Evolutionary conservation across 1,140 invertebrate genomes (phyloP).

Genomic region (Hylyphantes graminicola): DNA sequence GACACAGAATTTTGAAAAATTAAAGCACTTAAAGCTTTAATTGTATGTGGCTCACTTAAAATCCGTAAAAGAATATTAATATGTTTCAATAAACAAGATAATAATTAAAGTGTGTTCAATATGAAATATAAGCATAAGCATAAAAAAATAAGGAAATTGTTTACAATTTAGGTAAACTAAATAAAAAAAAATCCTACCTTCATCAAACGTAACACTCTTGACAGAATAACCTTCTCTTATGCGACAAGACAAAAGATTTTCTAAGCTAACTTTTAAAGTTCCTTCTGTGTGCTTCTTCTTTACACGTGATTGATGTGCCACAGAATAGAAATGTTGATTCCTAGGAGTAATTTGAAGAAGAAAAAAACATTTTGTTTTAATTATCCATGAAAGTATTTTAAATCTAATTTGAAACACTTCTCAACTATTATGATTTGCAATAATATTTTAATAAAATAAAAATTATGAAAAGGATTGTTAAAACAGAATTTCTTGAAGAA

Average conservation of each 20-base stretch:
- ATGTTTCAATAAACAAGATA: too few species aligned
- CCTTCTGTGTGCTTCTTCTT: slow-evolving; percentile 78
- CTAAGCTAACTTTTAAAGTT: slow-evolving; percentile 75
- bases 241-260: slow-evolving; percentile 79
- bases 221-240: slow-evolving; percentile 84
- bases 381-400: too few species aligned
- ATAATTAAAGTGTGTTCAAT: not conserved
- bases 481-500: too few species aligned
- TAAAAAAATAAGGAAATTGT: not conserved
- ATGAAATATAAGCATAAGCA: not conserved
- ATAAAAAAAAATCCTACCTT: slow-evolving; percentile 63
- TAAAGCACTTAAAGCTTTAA: too few species aligned
- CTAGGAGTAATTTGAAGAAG: slow-evolving; percentile 65
- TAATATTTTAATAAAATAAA: too few species aligned
- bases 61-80: too few species aligned
- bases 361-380: too few species aligned
- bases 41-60: too few species aligned
- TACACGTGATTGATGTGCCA: slow-evolving; percentile 67
- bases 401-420: too few species aligned
- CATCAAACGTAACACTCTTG: slow-evolving; percentile 71
- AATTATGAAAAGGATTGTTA: too few species aligned
- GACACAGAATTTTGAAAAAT: too few species aligned
- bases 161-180: not conserved
- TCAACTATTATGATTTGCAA: too few species aligned
- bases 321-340: slow-evolving; percentile 73